phyloP scores from a whole-genome alignment of 2,888 invertebrate genomes.

The Pilophorus perplexus region DNA sequence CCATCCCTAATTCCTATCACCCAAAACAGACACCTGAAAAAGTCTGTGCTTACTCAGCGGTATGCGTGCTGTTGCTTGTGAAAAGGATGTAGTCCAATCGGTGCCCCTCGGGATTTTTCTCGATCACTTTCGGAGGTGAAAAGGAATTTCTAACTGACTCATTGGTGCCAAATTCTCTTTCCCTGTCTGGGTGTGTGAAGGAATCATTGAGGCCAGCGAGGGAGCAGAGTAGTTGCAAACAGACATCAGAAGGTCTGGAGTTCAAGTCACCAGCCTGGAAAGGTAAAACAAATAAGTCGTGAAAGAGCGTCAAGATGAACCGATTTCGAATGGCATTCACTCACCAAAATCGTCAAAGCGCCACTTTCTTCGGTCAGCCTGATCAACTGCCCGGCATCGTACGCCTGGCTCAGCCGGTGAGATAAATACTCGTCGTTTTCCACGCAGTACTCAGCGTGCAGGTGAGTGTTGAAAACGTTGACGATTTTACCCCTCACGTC shows the following conservation, averaged over 20 bases:
- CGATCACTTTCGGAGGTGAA: conserved; percentile 58
- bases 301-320: too few species aligned
- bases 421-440: conserved; percentile 84
- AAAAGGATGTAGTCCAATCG: conserved; percentile 91
- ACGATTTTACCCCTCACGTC: conserved; percentile 66
- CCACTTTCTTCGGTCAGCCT: conserved; percentile 74
- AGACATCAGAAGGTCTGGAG: conserved; percentile 79
- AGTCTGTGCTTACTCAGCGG: too few species aligned
- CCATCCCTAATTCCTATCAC: too few species aligned
- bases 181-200: conserved; percentile 1
- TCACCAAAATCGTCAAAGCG: conserved; percentile 83
- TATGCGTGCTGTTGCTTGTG: conserved; percentile 52
- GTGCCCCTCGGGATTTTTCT: conserved; percentile 68
- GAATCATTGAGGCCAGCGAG: conserved; percentile 49
- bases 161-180: conserved; percentile 65
- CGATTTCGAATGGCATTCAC: conserved; percentile 82
- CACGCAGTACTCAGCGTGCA: conserved; percentile 91
- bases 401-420: conserved; percentile 90
- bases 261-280: too few species aligned
- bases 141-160: conserved; percentile 81
- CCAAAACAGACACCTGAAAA: too few species aligned
- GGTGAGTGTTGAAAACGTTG: conserved; percentile 89
- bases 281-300: too few species aligned
- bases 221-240: conserved; percentile 55
- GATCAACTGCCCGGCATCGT: conserved; percentile 92